Base-by-base conservation (phyloP, 2,888 invertebrate genomes). In the Psylliodes chrysocephalus region DNA sequence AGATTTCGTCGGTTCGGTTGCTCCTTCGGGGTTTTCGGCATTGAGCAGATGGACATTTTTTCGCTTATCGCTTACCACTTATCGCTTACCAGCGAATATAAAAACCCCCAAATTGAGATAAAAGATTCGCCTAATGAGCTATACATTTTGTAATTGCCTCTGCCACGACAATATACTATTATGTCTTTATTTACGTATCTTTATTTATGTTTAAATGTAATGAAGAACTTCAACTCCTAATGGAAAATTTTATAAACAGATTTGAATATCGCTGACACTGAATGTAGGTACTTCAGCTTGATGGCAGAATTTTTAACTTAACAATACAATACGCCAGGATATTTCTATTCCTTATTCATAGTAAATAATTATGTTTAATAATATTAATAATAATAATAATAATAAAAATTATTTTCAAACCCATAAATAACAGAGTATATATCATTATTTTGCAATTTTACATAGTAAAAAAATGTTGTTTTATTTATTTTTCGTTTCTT, bases 21-120 rank as follows among this genome's bases (percentile, higher is more conserved):
- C 64, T 60, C 66, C 68, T 64, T 64, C 67, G 76, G 76, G 76
- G 73, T 74, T 70, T 73, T 73, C 73, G 49, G 28, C 74, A 70
- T 73, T 74, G 74, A 79, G 76, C 79, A 80, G 80, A 80, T 80
- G 80, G 81, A 80, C 79, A 75, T 76, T 79, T 77, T 63, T 44
- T n/a, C 60, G 68, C 71, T 71, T 71, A 71, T 73, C 73, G 63
- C 51, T 44, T 54, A 57, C 12, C 60, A 67, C 71, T 71, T 71
- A 71, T 73, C 73, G 63, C 51, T 44, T 54, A 57, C 12, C 59
- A 59, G 66, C 64, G 73, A 73, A 75, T 75, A 78, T 76, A 77
- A 78, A 77, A 78, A 78, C 73, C 74, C 73, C 73, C 35, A 77
- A 75, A 75, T 72, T 68, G 72, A 75, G 75, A 77, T 76, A 77